Evolutionary conservation across 2,888 invertebrate species (phyloP).

Genomic region (Metacarcinus magister): DNA sequence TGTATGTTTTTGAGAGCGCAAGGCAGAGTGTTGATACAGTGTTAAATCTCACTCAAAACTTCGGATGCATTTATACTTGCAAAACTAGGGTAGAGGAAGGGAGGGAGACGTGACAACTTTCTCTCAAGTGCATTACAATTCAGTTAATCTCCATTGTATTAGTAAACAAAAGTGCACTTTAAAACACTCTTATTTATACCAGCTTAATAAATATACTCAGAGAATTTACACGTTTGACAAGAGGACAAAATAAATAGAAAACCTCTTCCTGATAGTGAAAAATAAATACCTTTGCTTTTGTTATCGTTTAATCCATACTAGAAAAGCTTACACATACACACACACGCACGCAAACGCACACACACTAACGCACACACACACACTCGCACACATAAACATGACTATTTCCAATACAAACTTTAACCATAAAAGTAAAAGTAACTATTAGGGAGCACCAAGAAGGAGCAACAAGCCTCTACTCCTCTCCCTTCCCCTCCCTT

Average conservation of each 20-base stretch:
- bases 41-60: neutral
- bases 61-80: neutral
- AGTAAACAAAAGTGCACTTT: neutral
- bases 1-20: neutral
- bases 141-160: neutral
- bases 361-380: neutral
- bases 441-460: neutral
- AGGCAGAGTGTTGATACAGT: neutral
- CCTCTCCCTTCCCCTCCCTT: neutral
- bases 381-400: neutral
- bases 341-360: neutral
- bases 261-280: neutral
- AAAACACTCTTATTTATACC: neutral
- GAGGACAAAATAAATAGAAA: neutral
- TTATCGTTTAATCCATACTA: conserved; percentile 11
- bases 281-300: neutral
- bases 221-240: neutral
- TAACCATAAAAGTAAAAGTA: neutral
- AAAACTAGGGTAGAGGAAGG: neutral
- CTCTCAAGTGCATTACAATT: neutral
- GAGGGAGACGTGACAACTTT: neutral
- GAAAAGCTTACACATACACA: neutral
- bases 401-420: conserved; percentile 32
- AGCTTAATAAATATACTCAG: neutral
- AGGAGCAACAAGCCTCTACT: neutral